phyloP scores from a whole-genome alignment of 2,888 invertebrate genomes.

The Drosophila pseudotakahashii region DNA sequence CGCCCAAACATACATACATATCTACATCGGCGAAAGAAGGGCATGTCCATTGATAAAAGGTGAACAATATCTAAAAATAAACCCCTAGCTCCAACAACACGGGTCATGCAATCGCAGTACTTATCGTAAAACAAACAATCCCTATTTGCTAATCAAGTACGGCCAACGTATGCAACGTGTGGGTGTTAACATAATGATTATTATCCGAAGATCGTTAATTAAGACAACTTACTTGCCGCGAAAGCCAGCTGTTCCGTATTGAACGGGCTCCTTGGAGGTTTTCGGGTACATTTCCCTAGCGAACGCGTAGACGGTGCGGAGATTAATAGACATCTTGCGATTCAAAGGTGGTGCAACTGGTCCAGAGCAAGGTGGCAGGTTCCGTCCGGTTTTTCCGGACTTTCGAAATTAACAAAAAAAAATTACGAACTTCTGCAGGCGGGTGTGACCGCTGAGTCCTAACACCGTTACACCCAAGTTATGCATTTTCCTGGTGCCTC shows the following conservation, averaged over 20 bases:
- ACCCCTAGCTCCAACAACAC: slow-evolving; percentile 23
- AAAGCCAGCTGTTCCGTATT: slow-evolving; percentile 95
- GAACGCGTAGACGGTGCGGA: slow-evolving; percentile 88
- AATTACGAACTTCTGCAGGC: slow-evolving; percentile 18
- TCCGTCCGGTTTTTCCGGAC: slow-evolving; percentile 41
- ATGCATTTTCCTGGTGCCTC: not conserved
- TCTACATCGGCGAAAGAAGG: slow-evolving; percentile 41
- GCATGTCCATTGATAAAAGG: slow-evolving; percentile 68
- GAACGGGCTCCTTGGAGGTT: slow-evolving; percentile 87
- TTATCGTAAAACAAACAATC: slow-evolving; percentile 30
- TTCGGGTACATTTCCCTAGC: slow-evolving; percentile 92
- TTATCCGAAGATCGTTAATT: slow-evolving; percentile 13
- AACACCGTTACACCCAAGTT: not conserved
- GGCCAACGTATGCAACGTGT: slow-evolving; percentile 25
- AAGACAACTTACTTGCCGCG: slow-evolving; percentile 86
- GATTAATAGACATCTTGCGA: slow-evolving; percentile 82
- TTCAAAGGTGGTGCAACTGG: slow-evolving; percentile 24
- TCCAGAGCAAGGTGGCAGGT: slow-evolving; percentile 35
- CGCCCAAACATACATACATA: slow-evolving; percentile 7
- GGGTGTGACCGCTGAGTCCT: slow-evolving; percentile 17
- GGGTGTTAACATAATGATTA: slow-evolving; percentile 25
- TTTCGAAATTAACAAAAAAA: slow-evolving; percentile 44
- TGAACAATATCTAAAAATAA: slow-evolving; percentile 70
- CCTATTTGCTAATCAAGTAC: slow-evolving; percentile 22
- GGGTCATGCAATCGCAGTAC: slow-evolving; percentile 30